Percentiles rank a stretch among this genome's conserved stretches.
phyloP scores from a whole-genome alignment of 2,797 vertebrate species.

The Bradypodion ventrale region DNA sequence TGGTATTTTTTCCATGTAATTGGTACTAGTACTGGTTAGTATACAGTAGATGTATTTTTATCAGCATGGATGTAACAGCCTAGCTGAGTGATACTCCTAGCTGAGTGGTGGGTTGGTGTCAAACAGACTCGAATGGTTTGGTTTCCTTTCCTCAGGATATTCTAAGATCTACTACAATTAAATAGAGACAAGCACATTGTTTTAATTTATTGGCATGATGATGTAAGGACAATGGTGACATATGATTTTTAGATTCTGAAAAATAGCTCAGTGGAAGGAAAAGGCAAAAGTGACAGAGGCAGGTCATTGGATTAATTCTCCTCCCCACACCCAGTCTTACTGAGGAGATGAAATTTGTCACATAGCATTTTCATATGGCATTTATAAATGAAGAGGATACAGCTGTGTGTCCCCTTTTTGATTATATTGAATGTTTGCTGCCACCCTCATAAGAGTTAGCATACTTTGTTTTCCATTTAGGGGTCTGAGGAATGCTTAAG shows the following conservation, averaged over 20 bases:
- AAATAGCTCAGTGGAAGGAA: neutral
- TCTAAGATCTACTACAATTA: constrained; percentile 14
- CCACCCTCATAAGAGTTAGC: too few relatives aligned
- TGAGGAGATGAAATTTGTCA: neutral
- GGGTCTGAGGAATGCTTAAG: too few relatives aligned
- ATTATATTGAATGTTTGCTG: neutral
- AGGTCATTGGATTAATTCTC: neutral
- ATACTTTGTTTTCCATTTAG: too few relatives aligned
- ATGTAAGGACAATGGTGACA: neutral
- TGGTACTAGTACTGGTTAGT: neutral
- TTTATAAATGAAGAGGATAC: neutral
- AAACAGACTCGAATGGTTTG: neutral
- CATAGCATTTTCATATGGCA: neutral
- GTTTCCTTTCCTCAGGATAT: constrained; percentile 12
- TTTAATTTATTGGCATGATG: neutral
- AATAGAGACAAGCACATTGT: neutral
- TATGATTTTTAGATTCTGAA: neutral
- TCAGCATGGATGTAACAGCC: neutral
- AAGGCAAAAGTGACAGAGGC: neutral
- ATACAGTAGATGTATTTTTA: constrained; percentile 7
- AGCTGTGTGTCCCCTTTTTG: neutral
- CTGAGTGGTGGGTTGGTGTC: constrained; percentile 4
- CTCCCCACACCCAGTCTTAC: neutral
- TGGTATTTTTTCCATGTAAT: neutral
- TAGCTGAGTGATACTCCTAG: neutral